These are phyloP conservation scores for Arctocebus calabarensis DNA, from an alignment of 2,797 vertebrate species.

Conservation along the genomic window DNA sequence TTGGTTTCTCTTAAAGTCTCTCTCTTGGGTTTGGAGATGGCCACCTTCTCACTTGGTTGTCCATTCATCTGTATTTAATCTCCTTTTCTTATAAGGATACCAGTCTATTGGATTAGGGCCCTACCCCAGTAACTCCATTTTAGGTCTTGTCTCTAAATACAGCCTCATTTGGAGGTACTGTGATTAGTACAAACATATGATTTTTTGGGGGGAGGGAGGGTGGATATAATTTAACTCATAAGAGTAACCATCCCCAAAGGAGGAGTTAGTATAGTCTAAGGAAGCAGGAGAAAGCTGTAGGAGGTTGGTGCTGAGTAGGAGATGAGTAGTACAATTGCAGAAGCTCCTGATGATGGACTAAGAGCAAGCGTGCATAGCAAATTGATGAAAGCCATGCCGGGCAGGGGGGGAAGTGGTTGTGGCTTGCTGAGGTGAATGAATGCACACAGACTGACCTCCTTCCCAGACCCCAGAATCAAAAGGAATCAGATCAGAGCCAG, in stretches of 20 bases:
- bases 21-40: neutral
- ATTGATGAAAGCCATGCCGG: neutral
- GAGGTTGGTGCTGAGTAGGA: neutral
- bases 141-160: neutral
- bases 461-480: neutral
- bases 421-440: neutral
- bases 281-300: neutral
- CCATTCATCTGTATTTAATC: neutral
- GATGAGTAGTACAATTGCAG: neutral
- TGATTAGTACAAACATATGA: neutral
- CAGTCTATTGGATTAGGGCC: neutral
- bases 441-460: neutral
- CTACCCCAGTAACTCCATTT: neutral
- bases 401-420: accelerated
- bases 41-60: accelerated
- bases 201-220: neutral
- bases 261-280: no score
- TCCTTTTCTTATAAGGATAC: neutral
- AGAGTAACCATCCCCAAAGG: neutral
- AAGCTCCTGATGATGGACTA: neutral
- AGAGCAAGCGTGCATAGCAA: neutral
- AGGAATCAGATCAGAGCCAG: neutral
- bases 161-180: neutral
- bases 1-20: neutral
- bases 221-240: neutral